Conservation (phyloP, 1,140 invertebrate species). For the Chironomus striatipennis region DNA sequence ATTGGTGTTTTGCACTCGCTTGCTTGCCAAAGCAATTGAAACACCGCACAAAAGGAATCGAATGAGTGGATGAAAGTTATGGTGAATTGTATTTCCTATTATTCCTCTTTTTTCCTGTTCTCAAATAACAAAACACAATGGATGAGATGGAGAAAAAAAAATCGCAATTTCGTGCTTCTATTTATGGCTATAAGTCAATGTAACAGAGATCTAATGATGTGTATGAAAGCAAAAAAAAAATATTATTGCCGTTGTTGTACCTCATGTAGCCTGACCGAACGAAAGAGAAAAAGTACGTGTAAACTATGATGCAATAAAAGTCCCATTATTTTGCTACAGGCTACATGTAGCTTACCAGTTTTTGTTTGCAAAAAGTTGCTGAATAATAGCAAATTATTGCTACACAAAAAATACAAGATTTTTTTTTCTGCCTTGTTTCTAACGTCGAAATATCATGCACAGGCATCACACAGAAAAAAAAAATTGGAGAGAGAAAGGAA, state of each 20-base stretch:
- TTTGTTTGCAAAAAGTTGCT: constrained; percentile 1
- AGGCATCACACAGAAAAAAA: not conserved
- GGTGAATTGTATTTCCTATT: too few species aligned
- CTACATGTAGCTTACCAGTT: not conserved
- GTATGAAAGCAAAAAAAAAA: not conserved
- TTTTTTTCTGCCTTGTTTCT: too few species aligned
- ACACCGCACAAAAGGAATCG: not conserved
- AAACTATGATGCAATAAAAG: constrained; percentile 21
- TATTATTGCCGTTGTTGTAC: not conserved
- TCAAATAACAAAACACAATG: too few species aligned
- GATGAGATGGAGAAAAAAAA: not conserved
- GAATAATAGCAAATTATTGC: constrained; percentile 20
- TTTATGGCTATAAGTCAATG: constrained; percentile 18
- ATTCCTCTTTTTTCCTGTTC: too few species aligned
- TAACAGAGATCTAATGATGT: constrained; percentile 9
- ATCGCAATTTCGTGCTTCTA: constrained; percentile 1
- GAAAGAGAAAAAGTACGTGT: constrained; percentile 7
- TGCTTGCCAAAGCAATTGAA: not conserved
- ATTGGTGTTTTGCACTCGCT: not conserved
- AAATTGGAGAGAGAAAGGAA: not conserved
- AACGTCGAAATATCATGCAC: not conserved
- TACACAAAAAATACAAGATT: not conserved
- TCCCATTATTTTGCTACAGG: not conserved
- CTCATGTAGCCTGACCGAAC: not conserved
- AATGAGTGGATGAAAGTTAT: not conserved